Percentiles rank a stretch among this genome's conserved stretches.
These are phyloP conservation scores for Drymodes brunneopygia DNA, from an alignment of 2,113 vertebrate species.

Conservation along the genomic window DNA sequence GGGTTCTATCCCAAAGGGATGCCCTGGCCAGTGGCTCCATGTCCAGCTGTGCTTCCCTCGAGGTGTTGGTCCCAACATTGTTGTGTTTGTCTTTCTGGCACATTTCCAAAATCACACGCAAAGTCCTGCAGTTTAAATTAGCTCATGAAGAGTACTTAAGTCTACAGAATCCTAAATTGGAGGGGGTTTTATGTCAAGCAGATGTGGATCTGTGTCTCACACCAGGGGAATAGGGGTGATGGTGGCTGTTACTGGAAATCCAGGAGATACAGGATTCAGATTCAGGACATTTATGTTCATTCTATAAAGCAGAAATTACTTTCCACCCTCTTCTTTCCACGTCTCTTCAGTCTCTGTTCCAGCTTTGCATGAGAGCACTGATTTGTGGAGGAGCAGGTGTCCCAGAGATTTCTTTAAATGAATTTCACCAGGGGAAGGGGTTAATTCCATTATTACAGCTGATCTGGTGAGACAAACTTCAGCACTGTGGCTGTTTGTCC, in stretches of 20 bases:
- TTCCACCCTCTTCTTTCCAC: background rate
- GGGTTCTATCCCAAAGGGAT: background rate
- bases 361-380: background rate
- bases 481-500: background rate
- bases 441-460: background rate
- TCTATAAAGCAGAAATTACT: background rate
- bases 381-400: background rate
- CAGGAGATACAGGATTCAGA: background rate
- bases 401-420: background rate
- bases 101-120: background rate
- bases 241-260: rapidly evolving
- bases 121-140: background rate
- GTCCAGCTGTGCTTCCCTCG: background rate
- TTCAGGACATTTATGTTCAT: background rate
- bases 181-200: background rate
- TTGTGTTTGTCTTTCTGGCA: background rate
- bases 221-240: background rate
- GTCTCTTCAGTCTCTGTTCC: background rate
- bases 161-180: background rate
- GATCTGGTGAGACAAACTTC: background rate
- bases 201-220: rapidly evolving
- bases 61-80: background rate
- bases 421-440: background rate
- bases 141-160: background rate
- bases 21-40: background rate